These are phyloP conservation scores for Lampropteryx suffumata DNA, from an alignment of 2,888 invertebrate species.

Conservation along the genomic window DNA sequence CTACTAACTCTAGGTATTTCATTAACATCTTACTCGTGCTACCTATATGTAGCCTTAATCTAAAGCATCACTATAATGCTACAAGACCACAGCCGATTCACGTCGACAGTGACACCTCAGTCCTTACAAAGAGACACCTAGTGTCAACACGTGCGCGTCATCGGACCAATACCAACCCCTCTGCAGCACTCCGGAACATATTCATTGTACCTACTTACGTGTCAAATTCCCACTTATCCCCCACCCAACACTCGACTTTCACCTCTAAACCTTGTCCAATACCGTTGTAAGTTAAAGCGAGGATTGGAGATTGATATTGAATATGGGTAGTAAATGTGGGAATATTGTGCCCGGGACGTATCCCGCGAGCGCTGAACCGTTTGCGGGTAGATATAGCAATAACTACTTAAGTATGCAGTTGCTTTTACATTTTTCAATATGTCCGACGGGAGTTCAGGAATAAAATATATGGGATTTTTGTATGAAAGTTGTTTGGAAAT, in stretches of 20 bases:
- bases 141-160: slow-evolving; percentile 12
- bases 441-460: not conserved
- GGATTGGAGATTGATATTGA: slow-evolving; percentile 10
- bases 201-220: slow-evolving; percentile 4
- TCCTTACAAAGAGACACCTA: not conserved
- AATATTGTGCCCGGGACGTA: slow-evolving; percentile 9
- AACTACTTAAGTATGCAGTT: slow-evolving; percentile 2
- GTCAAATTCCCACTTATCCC: not conserved
- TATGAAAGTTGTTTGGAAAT: too few relatives aligned
- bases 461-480: slow-evolving; percentile 2
- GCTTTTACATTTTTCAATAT: slow-evolving; percentile 12
- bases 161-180: not conserved
- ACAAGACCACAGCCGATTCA: too few relatives aligned
- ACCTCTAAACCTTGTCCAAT: not conserved
- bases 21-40: too few relatives aligned
- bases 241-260: not conserved
- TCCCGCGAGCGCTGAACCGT: slow-evolving; percentile 1
- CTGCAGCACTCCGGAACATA: not conserved
- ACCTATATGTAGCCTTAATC: too few relatives aligned
- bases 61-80: too few relatives aligned
- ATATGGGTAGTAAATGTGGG: slow-evolving; percentile 8
- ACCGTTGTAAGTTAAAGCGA: not conserved
- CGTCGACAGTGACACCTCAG: not conserved
- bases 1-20: too few relatives aligned
- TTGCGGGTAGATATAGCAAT: slow-evolving; percentile 5